Percentiles rank a stretch among this genome's conserved stretches.
phyloP scores from a whole-genome alignment of 2,113 vertebrate species.

The Varanus komodoensis region DNA sequence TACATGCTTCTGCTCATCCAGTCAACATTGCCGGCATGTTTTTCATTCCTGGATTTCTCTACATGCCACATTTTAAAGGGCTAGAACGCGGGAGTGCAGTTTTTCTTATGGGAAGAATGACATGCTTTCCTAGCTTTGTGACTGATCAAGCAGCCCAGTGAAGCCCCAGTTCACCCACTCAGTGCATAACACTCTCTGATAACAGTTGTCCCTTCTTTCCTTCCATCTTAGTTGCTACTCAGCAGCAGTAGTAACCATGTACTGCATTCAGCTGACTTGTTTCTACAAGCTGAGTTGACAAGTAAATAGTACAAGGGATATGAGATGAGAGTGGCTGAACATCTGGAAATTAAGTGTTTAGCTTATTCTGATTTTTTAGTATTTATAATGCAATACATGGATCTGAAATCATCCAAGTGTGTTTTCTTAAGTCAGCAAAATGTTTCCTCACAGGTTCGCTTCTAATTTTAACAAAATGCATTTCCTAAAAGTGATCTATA shows the following conservation, averaged over 20 bases:
- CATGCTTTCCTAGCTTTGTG: not conserved
- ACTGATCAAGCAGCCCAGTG: not conserved
- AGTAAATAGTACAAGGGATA: not conserved
- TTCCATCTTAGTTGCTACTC: not conserved
- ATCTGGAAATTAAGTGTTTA: not conserved
- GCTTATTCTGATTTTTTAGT: not conserved
- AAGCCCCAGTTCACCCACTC: not conserved
- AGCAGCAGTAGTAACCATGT: not conserved
- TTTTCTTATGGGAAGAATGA: not conserved
- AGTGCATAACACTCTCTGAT: not conserved
- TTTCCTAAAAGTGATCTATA: not conserved
- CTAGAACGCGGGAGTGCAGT: not conserved
- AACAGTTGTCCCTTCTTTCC: not conserved
- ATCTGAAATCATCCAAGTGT: not conserved
- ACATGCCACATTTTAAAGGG: slow-evolving; percentile 1
- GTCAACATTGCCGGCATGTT: not conserved
- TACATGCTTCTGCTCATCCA: accelerated
- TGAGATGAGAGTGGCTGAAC: not conserved
- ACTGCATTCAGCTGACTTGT: not conserved
- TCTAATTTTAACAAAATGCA: not conserved
- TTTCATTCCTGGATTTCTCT: not conserved
- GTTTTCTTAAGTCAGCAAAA: not conserved
- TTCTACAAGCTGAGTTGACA: not conserved
- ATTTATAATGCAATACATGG: not conserved
- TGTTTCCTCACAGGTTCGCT: not conserved